phyloP scores from a whole-genome alignment of 2,113 vertebrate genomes.

The Aviceda subcristata region DNA sequence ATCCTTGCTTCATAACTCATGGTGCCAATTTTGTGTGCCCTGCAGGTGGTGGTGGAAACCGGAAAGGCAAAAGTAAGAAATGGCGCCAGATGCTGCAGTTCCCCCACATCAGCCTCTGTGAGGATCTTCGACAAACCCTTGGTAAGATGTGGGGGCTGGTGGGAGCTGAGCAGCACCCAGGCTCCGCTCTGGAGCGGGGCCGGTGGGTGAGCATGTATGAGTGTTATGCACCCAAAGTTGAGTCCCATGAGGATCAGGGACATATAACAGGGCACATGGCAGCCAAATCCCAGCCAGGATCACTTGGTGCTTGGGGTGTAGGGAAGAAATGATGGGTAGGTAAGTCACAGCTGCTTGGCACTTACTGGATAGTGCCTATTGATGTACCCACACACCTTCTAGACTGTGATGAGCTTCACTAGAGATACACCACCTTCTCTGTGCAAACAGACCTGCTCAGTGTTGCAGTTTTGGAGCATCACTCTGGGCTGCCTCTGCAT shows the following conservation, averaged over 20 bases:
- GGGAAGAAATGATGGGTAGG: background rate
- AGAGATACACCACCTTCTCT: background rate
- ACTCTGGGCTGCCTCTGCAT: background rate
- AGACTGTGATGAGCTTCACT: background rate
- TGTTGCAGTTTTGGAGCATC: background rate
- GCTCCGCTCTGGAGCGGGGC: rapidly evolving
- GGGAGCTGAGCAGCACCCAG: background rate
- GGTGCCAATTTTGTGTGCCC: background rate
- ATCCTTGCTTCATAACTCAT: background rate
- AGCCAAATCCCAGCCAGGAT: background rate
- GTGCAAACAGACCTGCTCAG: background rate
- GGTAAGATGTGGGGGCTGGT: constrained; percentile 72
- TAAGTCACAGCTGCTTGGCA: background rate
- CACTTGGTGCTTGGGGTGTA: background rate
- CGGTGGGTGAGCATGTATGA: rapidly evolving
- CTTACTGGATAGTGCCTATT: background rate
- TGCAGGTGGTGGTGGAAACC: constrained; percentile 91
- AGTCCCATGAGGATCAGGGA: background rate
- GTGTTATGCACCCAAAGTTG: background rate
- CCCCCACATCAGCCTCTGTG: constrained; percentile 93
- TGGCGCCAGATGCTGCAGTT: constrained; percentile 99
- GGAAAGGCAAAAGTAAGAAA: constrained; percentile 99
- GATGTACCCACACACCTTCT: background rate
- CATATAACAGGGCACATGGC: rapidly evolving
- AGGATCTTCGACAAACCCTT: constrained; percentile 87